A percentile compares a stretch with the other conserved stretches of the same genome.
Evolutionary conservation across 2,113 vertebrate species (phyloP).

Genomic region (Helogale parvula): DNA sequence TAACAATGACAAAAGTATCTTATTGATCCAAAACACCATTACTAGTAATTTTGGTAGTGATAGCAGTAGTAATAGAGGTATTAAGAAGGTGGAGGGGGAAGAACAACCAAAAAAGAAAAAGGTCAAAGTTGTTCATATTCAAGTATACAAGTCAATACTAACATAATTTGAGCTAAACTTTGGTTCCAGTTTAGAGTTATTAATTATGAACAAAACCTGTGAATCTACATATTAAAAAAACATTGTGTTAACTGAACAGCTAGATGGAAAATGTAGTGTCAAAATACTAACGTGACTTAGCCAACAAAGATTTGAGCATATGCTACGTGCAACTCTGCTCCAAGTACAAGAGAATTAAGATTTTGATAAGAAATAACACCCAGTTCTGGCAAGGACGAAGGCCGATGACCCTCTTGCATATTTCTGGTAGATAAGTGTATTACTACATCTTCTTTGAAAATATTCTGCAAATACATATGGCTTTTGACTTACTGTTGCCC

Average conservation of each 20-base stretch:
- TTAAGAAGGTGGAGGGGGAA: fast-evolving
- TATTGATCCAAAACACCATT: too few relatives aligned
- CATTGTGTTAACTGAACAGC: neutral
- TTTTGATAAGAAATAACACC: neutral
- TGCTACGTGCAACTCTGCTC: neutral
- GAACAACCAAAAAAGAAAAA: neutral
- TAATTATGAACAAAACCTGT: neutral
- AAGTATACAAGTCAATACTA: neutral
- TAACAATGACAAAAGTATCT: neutral
- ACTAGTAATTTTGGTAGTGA: neutral
- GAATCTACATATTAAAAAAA: neutral
- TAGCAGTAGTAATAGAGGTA: fast-evolving
- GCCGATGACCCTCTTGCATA: neutral
- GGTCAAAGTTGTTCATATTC: neutral
- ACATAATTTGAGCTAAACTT: neutral
- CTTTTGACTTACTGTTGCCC: neutral
- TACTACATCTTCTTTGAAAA: neutral
- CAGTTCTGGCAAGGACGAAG: neutral
- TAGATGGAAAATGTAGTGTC: neutral
- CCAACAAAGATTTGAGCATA: neutral
- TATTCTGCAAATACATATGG: neutral
- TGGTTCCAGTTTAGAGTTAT: neutral
- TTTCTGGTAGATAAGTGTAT: neutral
- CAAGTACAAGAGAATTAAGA: neutral
- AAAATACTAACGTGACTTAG: neutral